Base-by-base conservation (phyloP, 2,113 vertebrate species). In the Pygathrix nemaeus region DNA sequence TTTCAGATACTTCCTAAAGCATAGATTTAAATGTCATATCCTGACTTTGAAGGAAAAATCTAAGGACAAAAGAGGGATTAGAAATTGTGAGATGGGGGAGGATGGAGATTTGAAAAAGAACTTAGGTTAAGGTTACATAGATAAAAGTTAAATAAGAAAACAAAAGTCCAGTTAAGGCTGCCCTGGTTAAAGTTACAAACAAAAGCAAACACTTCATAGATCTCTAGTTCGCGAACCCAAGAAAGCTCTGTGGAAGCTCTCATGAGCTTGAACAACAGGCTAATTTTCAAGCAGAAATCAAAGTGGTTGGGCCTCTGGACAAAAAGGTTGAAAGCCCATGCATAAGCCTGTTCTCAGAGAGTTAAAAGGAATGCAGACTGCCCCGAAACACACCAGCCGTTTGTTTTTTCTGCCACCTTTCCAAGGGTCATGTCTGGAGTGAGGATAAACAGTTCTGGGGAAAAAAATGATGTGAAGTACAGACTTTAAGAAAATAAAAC, bases 381-480 rank as follows among this genome's bases (percentile, higher is more conserved):
- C 98, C 97, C 98, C 96, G 84, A 98, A 98, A 98, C 97, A 98
- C 96, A 97, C 97, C 98, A 98, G 98, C 96, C 98, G 95, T 98
- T 99, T 99, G 98, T 98, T 99, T 99, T 98, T 98, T 98, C 98
- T 98, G 98, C 98, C 98, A 99, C 98, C 98, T 99, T 98, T 98
- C 98, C 98, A 98, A 98, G 96, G 98, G 98, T 98, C 98, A 98
- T 93, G 98, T 99, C 98, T 99, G 98, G 98, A 98, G 98, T 98
- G 98, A 98, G 97, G 98, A 98, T 98, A 98, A 98, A 98, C 97
- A 98, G 98, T 97, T 97, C 97, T 79, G 91, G 97, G 48, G 90
- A 14, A 76, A 48, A 97, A 95, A 97, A 93, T 90, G 86, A 97
- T 97, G 96, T 97, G 93, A 90, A 98, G 96, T 96, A 98, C 98